Evolutionary conservation across 1,140 invertebrate species (phyloP), one percentile per base, ranked within the genome.

Genomic region (Epicauta chinensis): DNA sequence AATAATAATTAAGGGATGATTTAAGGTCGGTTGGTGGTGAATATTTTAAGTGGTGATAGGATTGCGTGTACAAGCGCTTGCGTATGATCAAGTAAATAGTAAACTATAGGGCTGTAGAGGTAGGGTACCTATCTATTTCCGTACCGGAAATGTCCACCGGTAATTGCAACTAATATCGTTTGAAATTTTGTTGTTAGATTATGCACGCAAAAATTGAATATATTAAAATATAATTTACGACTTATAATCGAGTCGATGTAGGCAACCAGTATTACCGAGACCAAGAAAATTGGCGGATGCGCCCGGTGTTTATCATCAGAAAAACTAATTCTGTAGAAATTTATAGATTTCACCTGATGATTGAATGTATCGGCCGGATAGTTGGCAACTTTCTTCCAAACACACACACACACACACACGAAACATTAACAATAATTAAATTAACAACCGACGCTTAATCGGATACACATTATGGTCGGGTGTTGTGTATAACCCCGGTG

Each of bases 131-230:
- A 47, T 61, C 61, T 61, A 67, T 62, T 67, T 67, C 65, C 65
- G 59, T 39, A 53, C 53, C 63, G 65, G 65, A 67, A 56, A 64
- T 67, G 63, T 58, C 51, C 56, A 61, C 65, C 65, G 65, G 65
- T 67, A 67, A 67, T 67, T 64, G 65, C 62, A 61, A 67, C 49
- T 65, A 66, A 64, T 62, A 56, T 56, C 59, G 46, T 49, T 34
- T 38, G 46, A 49, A 49, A 38, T 49, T 38, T 31, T 49, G 31
- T 23, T n/a, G n/a, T n/a, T n/a, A 23, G 23, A 23, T 23, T 23
- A 23, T 23, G 23, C 23, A 23, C 23, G 23, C 23, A 23, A 23
- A 23, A 23, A 23, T 23, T 23, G 23, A 23, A 23, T 23, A 5
- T 23, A 23, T 23, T 13, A 12, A 15, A 36, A 12, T 36, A 15